Percentiles rank a stretch among this genome's conserved stretches.
These are phyloP conservation scores for Pinctada fucata DNA, from an alignment of 2,888 invertebrate genomes.

Conservation along the genomic window DNA sequence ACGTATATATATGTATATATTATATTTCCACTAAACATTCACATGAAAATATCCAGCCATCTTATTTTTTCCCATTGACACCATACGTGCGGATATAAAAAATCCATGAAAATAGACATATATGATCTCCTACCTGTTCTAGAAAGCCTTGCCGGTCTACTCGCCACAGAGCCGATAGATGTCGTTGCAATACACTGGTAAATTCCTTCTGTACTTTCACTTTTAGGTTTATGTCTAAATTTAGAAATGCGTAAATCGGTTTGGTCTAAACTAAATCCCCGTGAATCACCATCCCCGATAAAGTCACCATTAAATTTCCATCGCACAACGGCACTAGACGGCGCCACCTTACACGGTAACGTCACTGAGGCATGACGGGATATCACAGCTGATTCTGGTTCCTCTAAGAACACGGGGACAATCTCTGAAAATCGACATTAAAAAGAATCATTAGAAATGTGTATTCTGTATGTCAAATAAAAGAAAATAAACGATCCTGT, in stretches of 20 bases:
- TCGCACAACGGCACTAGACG: constrained; percentile 48
- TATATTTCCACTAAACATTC: no score
- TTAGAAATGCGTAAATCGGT: constrained; percentile 48
- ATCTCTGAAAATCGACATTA: constrained; percentile 47
- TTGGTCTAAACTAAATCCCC: constrained; percentile 50
- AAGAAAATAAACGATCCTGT: no score
- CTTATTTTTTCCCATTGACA: no score
- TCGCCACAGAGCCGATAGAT: constrained; percentile 46
- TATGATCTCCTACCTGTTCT: constrained; percentile 51
- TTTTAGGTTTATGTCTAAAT: constrained; percentile 39
- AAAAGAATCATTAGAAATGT: not conserved
- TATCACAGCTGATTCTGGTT: constrained; percentile 54
- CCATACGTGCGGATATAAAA: no score
- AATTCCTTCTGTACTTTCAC: constrained; percentile 37
- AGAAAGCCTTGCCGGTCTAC: constrained; percentile 51
- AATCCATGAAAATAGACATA: no score
- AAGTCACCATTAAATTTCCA: constrained; percentile 55
- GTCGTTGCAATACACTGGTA: constrained; percentile 56
- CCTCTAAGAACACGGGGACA: constrained; percentile 51
- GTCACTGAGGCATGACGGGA: constrained; percentile 50
- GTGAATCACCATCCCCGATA: constrained; percentile 46
- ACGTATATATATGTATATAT: no score
- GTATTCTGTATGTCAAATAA: constrained; percentile 13
- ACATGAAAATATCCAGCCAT: no score
- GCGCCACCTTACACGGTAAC: constrained; percentile 50